Conservation (phyloP, 2,113 vertebrate genomes). For the Phoxinus phoxinus region DNA sequence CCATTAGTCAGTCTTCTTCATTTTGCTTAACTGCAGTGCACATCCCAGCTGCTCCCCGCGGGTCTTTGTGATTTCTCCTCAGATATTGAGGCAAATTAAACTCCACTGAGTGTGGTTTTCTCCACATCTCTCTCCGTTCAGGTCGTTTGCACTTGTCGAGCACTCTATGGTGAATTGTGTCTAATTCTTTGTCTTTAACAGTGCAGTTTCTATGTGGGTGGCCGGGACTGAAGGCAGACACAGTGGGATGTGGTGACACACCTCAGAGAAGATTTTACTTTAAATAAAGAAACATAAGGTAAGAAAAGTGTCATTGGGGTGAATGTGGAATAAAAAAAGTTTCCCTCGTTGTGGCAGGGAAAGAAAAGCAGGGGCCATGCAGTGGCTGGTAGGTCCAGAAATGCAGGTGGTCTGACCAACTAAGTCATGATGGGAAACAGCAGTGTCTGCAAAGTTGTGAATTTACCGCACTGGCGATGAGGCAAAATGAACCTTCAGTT, state of each 20-base stretch:
- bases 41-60: not conserved
- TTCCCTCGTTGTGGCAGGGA: not conserved
- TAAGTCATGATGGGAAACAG: not conserved
- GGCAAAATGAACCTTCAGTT: too few species aligned
- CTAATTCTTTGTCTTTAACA: not conserved
- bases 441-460: not conserved
- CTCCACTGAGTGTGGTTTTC: not conserved
- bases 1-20: constrained; percentile 48
- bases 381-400: constrained; percentile 1
- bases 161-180: not conserved
- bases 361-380: not conserved
- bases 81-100: constrained; percentile 9
- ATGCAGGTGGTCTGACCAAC: constrained; percentile 1
- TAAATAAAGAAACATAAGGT: not conserved
- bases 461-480: not conserved
- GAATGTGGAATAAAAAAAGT: not conserved
- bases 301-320: not conserved
- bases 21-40: constrained; percentile 50
- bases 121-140: not conserved
- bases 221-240: not conserved
- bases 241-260: not conserved
- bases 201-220: not conserved
- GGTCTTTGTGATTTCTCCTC: constrained; percentile 26
- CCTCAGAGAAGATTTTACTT: not conserved
- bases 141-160: constrained; percentile 12